phyloP scores from a whole-genome alignment of 2,797 vertebrate species.

The Lepilemur ruficaudatus region DNA sequence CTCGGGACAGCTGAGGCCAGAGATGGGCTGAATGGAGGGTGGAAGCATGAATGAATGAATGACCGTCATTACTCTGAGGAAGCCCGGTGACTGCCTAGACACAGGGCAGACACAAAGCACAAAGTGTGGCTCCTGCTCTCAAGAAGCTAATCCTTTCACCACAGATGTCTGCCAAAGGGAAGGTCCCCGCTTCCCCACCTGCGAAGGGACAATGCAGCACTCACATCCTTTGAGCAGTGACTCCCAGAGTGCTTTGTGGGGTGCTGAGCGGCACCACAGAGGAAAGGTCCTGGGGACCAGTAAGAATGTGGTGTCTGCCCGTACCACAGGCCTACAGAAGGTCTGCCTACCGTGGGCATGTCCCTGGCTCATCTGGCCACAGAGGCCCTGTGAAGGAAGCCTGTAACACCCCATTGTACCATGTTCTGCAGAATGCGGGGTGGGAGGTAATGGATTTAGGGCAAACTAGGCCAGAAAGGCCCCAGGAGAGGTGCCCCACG shows the following conservation, averaged over 20 bases:
- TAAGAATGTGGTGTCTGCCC: rapidly evolving
- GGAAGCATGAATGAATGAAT: neutral
- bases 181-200: neutral
- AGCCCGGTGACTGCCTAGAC: neutral
- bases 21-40: rapidly evolving
- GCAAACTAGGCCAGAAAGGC: rapidly evolving
- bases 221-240: neutral
- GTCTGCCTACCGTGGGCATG: rapidly evolving
- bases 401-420: neutral
- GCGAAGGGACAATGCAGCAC: neutral
- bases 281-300: neutral
- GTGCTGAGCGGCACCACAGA: neutral
- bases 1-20: neutral
- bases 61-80: neutral
- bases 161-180: neutral
- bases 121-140: neutral
- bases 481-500: rapidly evolving
- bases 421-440: rapidly evolving
- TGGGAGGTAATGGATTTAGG: neutral
- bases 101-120: neutral
- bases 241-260: neutral
- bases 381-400: neutral
- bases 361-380: neutral
- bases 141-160: neutral
- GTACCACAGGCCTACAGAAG: neutral